Percentiles rank a stretch among this genome's conserved stretches.
Conservation (phyloP, 1,140 invertebrate genomes). For the Pseudachorutes palmiensis region DNA sequence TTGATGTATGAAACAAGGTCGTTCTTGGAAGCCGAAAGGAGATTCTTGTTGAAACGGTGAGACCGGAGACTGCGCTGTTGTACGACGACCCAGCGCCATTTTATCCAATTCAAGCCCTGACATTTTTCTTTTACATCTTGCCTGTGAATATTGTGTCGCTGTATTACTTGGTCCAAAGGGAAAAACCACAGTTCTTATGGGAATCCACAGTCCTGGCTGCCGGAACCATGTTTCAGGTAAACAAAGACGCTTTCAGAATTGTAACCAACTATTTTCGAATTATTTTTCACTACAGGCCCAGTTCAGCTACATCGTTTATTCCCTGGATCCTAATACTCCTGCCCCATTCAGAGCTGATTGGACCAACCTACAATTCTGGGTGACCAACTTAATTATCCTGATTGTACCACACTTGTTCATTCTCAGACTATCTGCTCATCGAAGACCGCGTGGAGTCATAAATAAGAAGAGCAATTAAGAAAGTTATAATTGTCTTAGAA, state of each 20-base stretch:
- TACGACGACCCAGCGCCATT: conserved; percentile 34
- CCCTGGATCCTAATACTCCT: conserved; percentile 29
- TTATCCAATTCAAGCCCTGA: conserved; percentile 25
- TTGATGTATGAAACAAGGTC: not conserved
- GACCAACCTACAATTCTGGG: conserved; percentile 25
- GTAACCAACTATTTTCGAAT: not conserved
- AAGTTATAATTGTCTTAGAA: too few species aligned
- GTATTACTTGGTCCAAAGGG: conserved; percentile 12
- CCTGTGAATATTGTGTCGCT: conserved; percentile 25
- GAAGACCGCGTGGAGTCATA: too few species aligned
- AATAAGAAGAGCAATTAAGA: too few species aligned
- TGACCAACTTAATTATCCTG: conserved; percentile 27
- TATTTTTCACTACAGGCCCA: conserved; percentile 24
- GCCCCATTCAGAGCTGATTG: conserved; percentile 11
- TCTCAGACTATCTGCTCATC: conserved; percentile 9
- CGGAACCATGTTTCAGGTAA: conserved; percentile 31
- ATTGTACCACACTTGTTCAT: conserved; percentile 31
- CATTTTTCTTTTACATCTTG: conserved; percentile 31
- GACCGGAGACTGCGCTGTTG: conserved; percentile 24
- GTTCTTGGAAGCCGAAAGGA: conserved; percentile 9
- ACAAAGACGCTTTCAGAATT: not conserved
- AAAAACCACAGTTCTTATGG: conserved; percentile 28
- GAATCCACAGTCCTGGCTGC: conserved; percentile 33
- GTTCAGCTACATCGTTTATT: conserved; percentile 23
- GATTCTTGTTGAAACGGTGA: conserved; percentile 15